Conservation (phyloP, 2,797 vertebrate species). For the Scomberomorus guttatus region DNA sequence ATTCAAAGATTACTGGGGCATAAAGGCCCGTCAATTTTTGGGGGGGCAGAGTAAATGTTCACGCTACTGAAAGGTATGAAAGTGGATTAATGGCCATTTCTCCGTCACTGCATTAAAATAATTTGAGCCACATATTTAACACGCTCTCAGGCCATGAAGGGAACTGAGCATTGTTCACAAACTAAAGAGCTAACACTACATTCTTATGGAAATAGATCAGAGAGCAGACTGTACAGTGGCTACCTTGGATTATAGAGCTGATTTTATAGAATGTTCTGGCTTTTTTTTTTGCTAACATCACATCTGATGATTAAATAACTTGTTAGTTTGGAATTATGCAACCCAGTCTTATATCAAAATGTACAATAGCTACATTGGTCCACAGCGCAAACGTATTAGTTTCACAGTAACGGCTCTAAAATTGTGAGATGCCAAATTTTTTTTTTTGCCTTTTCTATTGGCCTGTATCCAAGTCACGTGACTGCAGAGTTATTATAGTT, state of each 20-base stretch:
- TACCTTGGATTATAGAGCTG: not conserved
- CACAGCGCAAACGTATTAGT: no score
- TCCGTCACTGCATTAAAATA: slow-evolving; percentile 55
- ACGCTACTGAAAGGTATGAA: slow-evolving; percentile 70
- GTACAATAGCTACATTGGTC: no score
- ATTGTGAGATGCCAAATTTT: no score
- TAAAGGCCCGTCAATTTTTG: slow-evolving; percentile 49
- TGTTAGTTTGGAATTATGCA: no score
- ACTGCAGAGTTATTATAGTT: no score
- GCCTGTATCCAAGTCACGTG: no score
- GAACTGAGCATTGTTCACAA: slow-evolving; percentile 28
- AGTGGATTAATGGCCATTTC: slow-evolving; percentile 74
- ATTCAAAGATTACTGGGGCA: slow-evolving; percentile 66
- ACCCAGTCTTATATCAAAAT: no score
- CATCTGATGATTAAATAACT: not conserved
- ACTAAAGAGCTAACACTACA: not conserved
- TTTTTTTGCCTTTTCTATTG: no score
- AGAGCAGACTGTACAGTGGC: not conserved
- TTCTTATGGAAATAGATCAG: not conserved
- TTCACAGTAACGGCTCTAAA: no score
- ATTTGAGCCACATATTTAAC: slow-evolving; percentile 61
- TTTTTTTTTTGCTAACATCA: not conserved
- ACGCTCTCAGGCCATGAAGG: slow-evolving; percentile 16
- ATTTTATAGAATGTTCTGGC: not conserved
- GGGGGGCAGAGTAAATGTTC: slow-evolving; percentile 42